A percentile compares a stretch with the other conserved stretches of the same genome.
Conservation (phyloP, 2,888 invertebrate species). For the Bellardia bayeri region DNA sequence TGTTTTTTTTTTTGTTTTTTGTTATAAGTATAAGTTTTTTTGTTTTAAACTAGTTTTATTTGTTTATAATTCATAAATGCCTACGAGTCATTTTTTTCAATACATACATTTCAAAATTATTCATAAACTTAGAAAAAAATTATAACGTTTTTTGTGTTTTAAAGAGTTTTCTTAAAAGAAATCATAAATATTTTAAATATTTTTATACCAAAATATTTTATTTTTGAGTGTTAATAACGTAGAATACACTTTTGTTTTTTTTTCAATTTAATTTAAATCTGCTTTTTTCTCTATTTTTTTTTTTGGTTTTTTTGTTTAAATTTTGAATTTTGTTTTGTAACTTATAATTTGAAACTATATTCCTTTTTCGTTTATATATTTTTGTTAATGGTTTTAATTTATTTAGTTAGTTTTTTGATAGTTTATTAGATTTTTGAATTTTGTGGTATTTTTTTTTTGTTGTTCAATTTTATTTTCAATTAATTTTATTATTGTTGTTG, state of each 20-base stretch:
- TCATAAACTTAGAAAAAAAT: constrained; percentile 11
- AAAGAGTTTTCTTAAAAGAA: background rate
- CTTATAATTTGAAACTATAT: constrained; percentile 64
- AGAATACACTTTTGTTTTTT: constrained; percentile 80
- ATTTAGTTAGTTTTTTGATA: constrained; percentile 61
- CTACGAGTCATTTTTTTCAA: constrained; percentile 74
- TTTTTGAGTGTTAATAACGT: constrained; percentile 78
- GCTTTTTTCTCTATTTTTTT: constrained; percentile 75
- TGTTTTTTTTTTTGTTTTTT: constrained; percentile 21
- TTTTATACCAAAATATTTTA: constrained; percentile 53
- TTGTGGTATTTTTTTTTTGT: constrained; percentile 70
- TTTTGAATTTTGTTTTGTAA: constrained; percentile 80
- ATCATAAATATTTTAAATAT: constrained; percentile 48
- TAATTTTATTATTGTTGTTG: constrained; percentile 58
- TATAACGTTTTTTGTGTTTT: background rate
- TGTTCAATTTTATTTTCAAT: constrained; percentile 68
- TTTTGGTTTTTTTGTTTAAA: constrained; percentile 76
- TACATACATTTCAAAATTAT: constrained; percentile 74
- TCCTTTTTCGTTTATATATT: constrained; percentile 60
- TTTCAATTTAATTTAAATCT: constrained; percentile 77
- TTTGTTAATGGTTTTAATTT: constrained; percentile 60
- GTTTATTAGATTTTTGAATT: constrained; percentile 70
- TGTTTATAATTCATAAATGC: constrained; percentile 77
- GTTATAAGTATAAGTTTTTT: constrained; percentile 59
- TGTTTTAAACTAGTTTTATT: constrained; percentile 73